phyloP scores from a whole-genome alignment of 2,888 invertebrate genomes.

The Parapristionchus giblindavisi region DNA sequence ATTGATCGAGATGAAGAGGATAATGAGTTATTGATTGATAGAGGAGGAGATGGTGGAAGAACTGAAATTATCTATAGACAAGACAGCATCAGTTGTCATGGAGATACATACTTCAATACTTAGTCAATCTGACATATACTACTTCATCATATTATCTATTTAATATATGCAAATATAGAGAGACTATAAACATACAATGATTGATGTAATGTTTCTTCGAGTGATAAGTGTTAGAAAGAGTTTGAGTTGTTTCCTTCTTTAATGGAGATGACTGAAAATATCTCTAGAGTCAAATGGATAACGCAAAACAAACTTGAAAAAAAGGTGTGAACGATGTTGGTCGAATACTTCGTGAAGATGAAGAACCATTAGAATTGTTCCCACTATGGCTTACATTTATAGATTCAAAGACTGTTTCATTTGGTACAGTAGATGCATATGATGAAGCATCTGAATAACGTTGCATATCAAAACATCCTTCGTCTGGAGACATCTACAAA shows the following conservation, averaged over 20 bases:
- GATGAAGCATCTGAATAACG: neutral
- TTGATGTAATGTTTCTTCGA: too few relatives aligned
- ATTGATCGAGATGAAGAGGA: neutral
- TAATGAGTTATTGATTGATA: neutral
- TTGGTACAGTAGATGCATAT: neutral
- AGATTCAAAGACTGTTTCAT: neutral
- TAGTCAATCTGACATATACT: too few relatives aligned
- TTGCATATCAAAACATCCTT: neutral
- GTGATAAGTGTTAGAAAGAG: too few relatives aligned
- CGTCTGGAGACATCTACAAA: slow-evolving; percentile 10
- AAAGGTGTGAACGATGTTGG: too few relatives aligned
- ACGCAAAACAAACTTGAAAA: too few relatives aligned
- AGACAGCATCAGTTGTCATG: neutral
- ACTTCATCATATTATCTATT: too few relatives aligned
- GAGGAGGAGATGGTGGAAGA: neutral
- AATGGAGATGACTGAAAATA: slow-evolving; percentile 4
- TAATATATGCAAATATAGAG: too few relatives aligned
- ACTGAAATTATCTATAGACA: neutral
- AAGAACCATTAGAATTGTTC: neutral
- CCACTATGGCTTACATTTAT: neutral
- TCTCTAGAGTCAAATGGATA: neutral
- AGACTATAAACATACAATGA: too few relatives aligned
- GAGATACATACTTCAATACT: too few relatives aligned
- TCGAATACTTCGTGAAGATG: neutral
- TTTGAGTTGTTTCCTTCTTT: neutral